Percentiles rank a stretch among this genome's conserved stretches.
These are phyloP conservation scores for Macrosteles quadrilineatus DNA, from an alignment of 1,140 invertebrate genomes.

Conservation along the genomic window DNA sequence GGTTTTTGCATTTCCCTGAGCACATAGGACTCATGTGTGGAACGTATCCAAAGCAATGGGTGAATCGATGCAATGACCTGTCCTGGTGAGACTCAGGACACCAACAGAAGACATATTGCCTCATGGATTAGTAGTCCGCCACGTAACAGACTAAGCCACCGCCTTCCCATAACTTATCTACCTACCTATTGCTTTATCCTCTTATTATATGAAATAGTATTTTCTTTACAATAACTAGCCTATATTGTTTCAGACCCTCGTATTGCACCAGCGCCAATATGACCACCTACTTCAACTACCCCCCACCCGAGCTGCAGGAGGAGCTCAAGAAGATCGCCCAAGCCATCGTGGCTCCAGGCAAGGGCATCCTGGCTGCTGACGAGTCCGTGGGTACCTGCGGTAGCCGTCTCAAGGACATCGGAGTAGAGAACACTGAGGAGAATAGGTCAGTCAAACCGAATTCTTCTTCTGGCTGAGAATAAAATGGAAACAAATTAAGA, in stretches of 20 bases:
- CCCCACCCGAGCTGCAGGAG: conserved; percentile 82
- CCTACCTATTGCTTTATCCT: too few relatives aligned
- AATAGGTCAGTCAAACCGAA: conserved; percentile 70
- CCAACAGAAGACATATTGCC: not conserved
- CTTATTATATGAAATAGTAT: too few relatives aligned
- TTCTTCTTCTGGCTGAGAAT: too few relatives aligned
- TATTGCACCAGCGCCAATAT: conserved; percentile 53
- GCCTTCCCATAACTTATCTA: too few relatives aligned
- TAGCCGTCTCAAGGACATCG: conserved; percentile 79
- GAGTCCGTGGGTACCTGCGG: conserved; percentile 88
- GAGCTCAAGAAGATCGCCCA: conserved; percentile 87
- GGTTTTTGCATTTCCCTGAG: too few relatives aligned
- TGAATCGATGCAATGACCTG: too few relatives aligned
- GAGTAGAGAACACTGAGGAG: conserved; percentile 83
- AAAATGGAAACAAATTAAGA: too few relatives aligned
- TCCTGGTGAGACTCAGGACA: too few relatives aligned
- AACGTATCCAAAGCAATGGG: too few relatives aligned
- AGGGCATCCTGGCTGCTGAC: conserved; percentile 88
- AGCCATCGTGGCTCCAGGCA: conserved; percentile 87
- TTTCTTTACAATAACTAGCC: too few relatives aligned
- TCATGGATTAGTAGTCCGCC: not conserved
- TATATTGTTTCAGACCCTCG: conserved; percentile 13
- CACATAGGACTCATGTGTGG: too few relatives aligned
- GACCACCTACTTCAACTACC: conserved; percentile 82
- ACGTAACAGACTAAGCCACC: too few relatives aligned